Evolutionary conservation across 1,140 invertebrate species (phyloP).

Genomic region (Coenobita brevimanus): DNA sequence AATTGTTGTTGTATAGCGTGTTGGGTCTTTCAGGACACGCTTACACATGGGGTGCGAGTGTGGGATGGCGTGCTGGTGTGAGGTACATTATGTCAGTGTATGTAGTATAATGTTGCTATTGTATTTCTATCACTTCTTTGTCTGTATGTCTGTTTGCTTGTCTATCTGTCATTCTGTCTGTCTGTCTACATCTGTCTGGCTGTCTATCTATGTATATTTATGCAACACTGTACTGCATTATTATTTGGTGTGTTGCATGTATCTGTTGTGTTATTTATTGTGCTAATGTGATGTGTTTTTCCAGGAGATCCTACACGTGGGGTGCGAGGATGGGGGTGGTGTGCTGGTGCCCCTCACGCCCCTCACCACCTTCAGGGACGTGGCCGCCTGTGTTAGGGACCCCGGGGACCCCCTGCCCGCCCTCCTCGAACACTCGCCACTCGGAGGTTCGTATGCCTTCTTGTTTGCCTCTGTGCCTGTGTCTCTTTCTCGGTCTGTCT

Average conservation of each 20-base stretch:
- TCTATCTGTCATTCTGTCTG: not conserved
- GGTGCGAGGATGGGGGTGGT: constrained; percentile 44
- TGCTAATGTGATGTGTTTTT: too few relatives aligned
- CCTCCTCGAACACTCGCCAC: constrained; percentile 57
- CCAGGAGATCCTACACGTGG: constrained; percentile 59
- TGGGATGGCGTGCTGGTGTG: too few relatives aligned
- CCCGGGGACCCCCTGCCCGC: constrained; percentile 68
- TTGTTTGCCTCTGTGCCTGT: too few relatives aligned
- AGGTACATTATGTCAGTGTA: not conserved
- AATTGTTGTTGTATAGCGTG: too few relatives aligned
- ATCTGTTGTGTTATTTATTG: too few relatives aligned
- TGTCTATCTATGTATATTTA: not conserved
- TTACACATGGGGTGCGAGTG: too few relatives aligned
- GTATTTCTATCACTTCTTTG: not conserved
- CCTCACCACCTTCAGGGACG: constrained; percentile 70
- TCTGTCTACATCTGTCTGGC: not conserved
- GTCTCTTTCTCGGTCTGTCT: too few relatives aligned
- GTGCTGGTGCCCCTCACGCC: constrained; percentile 70
- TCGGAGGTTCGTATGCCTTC: too few relatives aligned
- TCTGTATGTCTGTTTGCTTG: not conserved
- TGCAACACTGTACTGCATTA: not conserved
- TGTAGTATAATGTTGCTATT: not conserved
- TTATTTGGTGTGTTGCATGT: not conserved
- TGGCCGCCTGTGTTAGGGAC: constrained; percentile 70
- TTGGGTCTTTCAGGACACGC: too few relatives aligned